Conservation (phyloP, 2,888 invertebrate species). For the Drosophila nigricruria region DNA sequence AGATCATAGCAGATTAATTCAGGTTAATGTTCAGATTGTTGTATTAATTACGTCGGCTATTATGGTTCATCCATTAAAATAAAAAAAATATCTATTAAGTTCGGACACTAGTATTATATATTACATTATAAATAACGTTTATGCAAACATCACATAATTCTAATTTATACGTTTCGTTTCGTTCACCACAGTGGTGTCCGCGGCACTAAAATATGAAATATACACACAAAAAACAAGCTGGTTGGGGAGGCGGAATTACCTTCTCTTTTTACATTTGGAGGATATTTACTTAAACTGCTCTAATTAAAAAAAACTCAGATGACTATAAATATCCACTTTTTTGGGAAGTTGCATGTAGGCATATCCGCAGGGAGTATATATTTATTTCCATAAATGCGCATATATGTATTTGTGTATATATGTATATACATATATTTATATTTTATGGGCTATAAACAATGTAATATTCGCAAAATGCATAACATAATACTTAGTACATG, state of each 20-base stretch:
- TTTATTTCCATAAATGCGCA: constrained; percentile 4
- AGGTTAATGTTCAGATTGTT: too few relatives aligned
- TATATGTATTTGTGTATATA: neutral
- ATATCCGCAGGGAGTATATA: neutral
- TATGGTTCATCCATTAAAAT: too few relatives aligned
- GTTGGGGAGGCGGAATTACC: neutral
- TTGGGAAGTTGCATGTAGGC: neutral
- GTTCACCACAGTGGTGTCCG: neutral
- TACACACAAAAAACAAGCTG: neutral
- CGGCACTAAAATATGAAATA: neutral
- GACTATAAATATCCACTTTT: neutral
- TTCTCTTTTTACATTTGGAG: constrained; percentile 4
- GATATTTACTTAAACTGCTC: neutral
- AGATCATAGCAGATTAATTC: too few relatives aligned
- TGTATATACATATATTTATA: neutral
- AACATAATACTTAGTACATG: neutral
- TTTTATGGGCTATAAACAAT: constrained; percentile 5
- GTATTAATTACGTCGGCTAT: too few relatives aligned
- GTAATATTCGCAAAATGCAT: neutral
- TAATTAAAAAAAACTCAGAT: neutral
- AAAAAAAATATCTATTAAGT: too few relatives aligned
- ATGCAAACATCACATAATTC: neutral
- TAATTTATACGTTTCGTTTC: neutral
- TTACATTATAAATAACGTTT: neutral
- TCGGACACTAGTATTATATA: neutral